Percentiles rank a stretch among this genome's conserved stretches.
These are phyloP conservation scores for Garra rufa DNA, from an alignment of 2,113 vertebrate genomes.

Conservation along the genomic window DNA sequence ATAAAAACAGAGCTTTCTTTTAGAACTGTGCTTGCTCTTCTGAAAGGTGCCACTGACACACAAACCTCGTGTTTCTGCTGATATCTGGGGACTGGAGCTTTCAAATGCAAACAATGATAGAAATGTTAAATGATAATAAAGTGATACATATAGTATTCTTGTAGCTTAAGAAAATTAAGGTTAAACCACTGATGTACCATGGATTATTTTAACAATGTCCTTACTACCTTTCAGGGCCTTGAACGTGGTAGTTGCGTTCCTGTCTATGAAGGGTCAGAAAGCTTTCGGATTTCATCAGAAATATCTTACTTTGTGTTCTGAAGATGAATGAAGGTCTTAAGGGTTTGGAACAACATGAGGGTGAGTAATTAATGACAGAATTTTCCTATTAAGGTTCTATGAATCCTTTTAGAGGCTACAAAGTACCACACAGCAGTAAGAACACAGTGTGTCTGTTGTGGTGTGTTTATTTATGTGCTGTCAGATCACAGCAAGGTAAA, in stretches of 20 bases:
- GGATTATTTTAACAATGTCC: too few species aligned
- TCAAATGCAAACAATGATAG: not conserved
- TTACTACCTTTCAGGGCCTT: too few species aligned
- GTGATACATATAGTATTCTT: not conserved
- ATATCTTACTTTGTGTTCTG: too few species aligned
- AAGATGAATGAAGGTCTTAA: too few species aligned
- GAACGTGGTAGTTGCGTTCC: too few species aligned
- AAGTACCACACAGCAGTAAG: not conserved
- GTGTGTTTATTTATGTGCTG: conserved; percentile 68
- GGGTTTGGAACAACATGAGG: too few species aligned
- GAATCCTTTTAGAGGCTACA: not conserved
- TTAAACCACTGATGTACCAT: too few species aligned
- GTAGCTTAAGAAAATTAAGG: too few species aligned
- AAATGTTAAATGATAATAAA: not conserved
- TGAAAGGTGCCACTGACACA: conserved; percentile 37
- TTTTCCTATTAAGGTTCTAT: not conserved
- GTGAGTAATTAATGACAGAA: too few species aligned
- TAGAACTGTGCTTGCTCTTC: conserved; percentile 20
- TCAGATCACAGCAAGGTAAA: conserved; percentile 64
- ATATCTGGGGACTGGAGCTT: not conserved
- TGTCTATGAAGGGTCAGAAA: too few species aligned
- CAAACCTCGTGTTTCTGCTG: not conserved
- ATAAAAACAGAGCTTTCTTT: conserved; percentile 59
- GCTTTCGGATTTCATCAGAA: too few species aligned
- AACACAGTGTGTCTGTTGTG: not conserved